Evolutionary conservation across 2,797 vertebrate genomes (phyloP).

Genomic region (Steatocranus sp.): DNA sequence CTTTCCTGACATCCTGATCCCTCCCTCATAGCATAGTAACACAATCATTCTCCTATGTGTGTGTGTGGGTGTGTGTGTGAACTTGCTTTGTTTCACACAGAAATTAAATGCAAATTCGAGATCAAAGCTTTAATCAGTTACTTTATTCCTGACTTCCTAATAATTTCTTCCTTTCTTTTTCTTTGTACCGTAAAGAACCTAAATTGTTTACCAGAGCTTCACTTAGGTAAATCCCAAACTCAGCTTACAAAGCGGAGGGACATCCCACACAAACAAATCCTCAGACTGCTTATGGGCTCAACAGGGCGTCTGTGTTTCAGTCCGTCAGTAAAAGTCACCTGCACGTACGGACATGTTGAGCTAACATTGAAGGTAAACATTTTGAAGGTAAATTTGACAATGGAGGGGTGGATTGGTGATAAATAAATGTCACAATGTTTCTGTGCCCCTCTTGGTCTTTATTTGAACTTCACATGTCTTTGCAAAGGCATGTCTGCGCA

Average conservation of each 20-base stretch:
- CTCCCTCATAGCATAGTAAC: background rate
- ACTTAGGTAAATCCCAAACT: background rate
- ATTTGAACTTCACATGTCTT: background rate
- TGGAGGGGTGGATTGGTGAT: background rate
- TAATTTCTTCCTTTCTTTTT: background rate
- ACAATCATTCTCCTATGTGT: slow-evolving; percentile 4
- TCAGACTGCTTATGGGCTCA: background rate
- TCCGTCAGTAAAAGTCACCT: background rate
- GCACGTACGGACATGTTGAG: slow-evolving; percentile 20
- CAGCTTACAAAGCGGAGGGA: background rate
- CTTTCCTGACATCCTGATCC: slow-evolving; percentile 16
- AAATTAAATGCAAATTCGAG: background rate
- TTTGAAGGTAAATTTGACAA: background rate
- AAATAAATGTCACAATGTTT: background rate
- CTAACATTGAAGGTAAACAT: slow-evolving; percentile 6
- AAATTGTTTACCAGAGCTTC: background rate
- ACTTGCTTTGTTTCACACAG: background rate
- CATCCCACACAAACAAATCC: background rate
- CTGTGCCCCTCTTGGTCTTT: background rate
- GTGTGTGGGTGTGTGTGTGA: background rate
- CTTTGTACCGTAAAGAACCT: background rate
- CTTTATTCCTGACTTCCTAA: background rate
- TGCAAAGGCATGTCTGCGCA: background rate
- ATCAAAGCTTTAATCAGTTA: background rate
- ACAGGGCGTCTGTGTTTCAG: background rate